Base-by-base conservation (phyloP, 2,888 invertebrate species). In the Oxyscelio sp. region DNA sequence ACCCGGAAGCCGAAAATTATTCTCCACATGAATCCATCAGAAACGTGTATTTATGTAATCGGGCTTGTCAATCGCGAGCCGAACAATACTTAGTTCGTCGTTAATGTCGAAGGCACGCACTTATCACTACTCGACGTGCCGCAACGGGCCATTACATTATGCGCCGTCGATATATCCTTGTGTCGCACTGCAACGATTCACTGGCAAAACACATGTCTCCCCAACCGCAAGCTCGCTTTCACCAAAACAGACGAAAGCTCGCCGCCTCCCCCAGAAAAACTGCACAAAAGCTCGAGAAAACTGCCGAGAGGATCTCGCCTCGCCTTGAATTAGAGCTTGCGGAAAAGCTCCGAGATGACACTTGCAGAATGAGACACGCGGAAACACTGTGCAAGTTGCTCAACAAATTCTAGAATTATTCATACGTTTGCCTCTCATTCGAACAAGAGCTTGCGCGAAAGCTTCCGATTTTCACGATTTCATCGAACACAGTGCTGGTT, bases 131-230 rank as follows among this genome's bases (percentile, higher is more conserved):
- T 40, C 66, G 45, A 43, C 34, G 80, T 66, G 82, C 75, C 65
- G 63, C 65, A 48, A 63, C 65, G 71, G 24, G 66, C 65, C 34
- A 40, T 38, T 54, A 21, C 59, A 59, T 52, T 59, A 48, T 40
- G 45, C 17, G 40, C 21, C 21, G 59, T 40, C 40, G 75, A 71
- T 74, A 74, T 78, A 85, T 78, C 85, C 85, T 85, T 85, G 66
- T 40, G 66, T 56, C 71, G 63, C 81, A 85, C 78, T 81, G 81
- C 73, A 85, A 85, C 73, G 74, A 68, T 38, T 54, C 85, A 85
- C 85, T 74, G 22, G 71, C 38, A 52, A 74, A 81, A 59, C 85
- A 85, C 81, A 85, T 85, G 66, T 78, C 66, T 66, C 21, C 61
- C 31, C 17, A 63, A 17, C 66, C 54, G 56, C 45, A 45, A 73